Percentiles rank a stretch among this genome's conserved stretches.
Conservation (phyloP, 1,140 invertebrate genomes). For the Diprion similis region DNA sequence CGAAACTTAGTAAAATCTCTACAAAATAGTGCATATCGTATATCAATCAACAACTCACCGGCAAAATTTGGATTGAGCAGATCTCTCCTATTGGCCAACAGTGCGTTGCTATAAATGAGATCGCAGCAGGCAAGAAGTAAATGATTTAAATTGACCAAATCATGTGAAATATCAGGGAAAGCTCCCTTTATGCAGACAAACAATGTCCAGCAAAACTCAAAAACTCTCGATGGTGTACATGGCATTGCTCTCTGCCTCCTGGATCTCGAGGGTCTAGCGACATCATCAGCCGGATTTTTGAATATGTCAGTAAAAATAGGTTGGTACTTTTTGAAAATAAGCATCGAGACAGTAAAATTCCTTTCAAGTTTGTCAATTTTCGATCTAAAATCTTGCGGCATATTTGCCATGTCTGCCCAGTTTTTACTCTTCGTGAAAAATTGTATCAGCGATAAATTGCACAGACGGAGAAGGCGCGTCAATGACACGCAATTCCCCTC, state of each 20-base stretch:
- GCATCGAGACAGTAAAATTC: slow-evolving; percentile 94
- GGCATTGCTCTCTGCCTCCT: slow-evolving; percentile 75
- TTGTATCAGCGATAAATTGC: slow-evolving; percentile 90
- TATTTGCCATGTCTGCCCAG: slow-evolving; percentile 94
- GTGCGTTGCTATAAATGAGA: slow-evolving; percentile 86
- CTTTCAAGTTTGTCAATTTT: slow-evolving; percentile 88
- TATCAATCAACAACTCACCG: slow-evolving; percentile 63
- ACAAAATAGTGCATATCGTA: slow-evolving; percentile 15
- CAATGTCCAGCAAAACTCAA: slow-evolving; percentile 93
- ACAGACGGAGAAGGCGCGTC: slow-evolving; percentile 84
- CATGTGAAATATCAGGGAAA: slow-evolving; percentile 83
- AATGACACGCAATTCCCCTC: slow-evolving; percentile 94
- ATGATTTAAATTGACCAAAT: slow-evolving; percentile 95
- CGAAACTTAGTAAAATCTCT: not conserved
- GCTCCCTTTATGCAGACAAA: slow-evolving; percentile 92
- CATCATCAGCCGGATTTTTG: slow-evolving; percentile 68
- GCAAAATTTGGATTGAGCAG: slow-evolving; percentile 85
- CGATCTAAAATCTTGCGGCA: slow-evolving; percentile 82
- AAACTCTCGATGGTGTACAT: slow-evolving; percentile 81
- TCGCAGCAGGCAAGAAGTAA: slow-evolving; percentile 90
- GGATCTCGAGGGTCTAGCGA: slow-evolving; percentile 64
- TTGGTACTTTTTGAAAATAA: slow-evolving; percentile 93
- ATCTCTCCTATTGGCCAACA: slow-evolving; percentile 81
- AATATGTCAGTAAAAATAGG: slow-evolving; percentile 89
- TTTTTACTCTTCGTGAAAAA: slow-evolving; percentile 96